Conservation (phyloP, 2,888 invertebrate genomes). For the Galerucella nymphaeae region DNA sequence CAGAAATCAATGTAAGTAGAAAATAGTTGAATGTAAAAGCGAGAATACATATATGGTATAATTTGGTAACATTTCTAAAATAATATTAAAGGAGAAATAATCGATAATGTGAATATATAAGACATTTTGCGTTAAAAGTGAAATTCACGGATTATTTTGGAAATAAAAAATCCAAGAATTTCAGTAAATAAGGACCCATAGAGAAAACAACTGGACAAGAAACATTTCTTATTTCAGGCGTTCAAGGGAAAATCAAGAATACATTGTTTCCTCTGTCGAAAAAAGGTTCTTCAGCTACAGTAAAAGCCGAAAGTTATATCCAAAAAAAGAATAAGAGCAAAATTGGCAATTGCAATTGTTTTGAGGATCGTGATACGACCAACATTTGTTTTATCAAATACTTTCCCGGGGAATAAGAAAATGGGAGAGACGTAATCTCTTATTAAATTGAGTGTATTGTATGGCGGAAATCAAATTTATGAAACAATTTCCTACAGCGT, state of each 20-base stretch:
- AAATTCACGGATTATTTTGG: not conserved
- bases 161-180: not conserved
- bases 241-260: not conserved
- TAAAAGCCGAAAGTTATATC: not conserved
- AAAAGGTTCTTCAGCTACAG: not conserved
- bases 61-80: too few relatives aligned
- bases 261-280: not conserved
- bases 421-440: not conserved
- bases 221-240: not conserved
- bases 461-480: not conserved
- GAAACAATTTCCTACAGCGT: not conserved
- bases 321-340: not conserved
- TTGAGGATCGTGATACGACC: constrained; percentile 6
- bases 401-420: not conserved
- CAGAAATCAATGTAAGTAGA: too few relatives aligned
- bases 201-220: not conserved
- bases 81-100: too few relatives aligned
- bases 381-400: constrained; percentile 3
- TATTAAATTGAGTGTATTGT: not conserved
- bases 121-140: not conserved
- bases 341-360: constrained; percentile 8
- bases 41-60: too few relatives aligned
- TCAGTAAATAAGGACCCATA: not conserved
- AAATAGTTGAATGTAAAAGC: too few relatives aligned
- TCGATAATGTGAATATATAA: too few relatives aligned